Percentiles rank a stretch among this genome's conserved stretches.
phyloP scores from a whole-genome alignment of 2,113 vertebrate genomes.

The Cryptotis parvus region DNA sequence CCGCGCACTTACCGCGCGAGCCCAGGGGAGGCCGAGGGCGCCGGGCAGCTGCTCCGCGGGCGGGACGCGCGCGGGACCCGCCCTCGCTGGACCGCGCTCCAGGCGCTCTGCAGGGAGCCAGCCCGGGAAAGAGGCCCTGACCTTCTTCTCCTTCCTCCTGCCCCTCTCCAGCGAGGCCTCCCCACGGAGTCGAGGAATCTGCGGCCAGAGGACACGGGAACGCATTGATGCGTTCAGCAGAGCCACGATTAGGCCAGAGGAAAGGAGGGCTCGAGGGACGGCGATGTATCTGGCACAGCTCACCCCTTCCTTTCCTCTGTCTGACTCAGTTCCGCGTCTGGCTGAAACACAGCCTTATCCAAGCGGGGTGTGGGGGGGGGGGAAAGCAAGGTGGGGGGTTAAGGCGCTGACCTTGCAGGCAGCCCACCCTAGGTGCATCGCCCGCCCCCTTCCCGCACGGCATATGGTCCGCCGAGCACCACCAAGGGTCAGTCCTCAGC shows the following conservation, averaged over 20 bases:
- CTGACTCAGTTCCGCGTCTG: background rate
- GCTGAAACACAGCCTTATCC: background rate
- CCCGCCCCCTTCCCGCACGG: too few species aligned
- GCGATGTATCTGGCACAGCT: background rate
- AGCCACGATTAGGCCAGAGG: background rate
- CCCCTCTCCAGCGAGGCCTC: background rate
- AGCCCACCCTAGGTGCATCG: too few species aligned
- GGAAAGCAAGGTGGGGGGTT: too few species aligned
- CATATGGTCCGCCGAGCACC: too few species aligned
- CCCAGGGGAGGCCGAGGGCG: too few species aligned
- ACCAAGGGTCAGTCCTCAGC: too few species aligned
- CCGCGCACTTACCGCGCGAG: too few species aligned
- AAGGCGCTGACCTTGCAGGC: too few species aligned
- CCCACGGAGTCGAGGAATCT: background rate
- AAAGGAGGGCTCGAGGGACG: background rate
- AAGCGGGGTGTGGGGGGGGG: too few species aligned
- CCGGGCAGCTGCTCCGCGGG: too few species aligned
- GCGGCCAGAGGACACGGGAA: background rate
- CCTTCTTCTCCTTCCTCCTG: background rate
- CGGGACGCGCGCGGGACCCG: too few species aligned
- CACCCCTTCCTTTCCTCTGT: background rate
- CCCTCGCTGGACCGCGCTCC: background rate
- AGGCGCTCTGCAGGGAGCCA: background rate
- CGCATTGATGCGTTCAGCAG: background rate
- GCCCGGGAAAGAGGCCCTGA: background rate